Conservation (phyloP, 1,140 invertebrate genomes). For the Monochamus saltuarius region DNA sequence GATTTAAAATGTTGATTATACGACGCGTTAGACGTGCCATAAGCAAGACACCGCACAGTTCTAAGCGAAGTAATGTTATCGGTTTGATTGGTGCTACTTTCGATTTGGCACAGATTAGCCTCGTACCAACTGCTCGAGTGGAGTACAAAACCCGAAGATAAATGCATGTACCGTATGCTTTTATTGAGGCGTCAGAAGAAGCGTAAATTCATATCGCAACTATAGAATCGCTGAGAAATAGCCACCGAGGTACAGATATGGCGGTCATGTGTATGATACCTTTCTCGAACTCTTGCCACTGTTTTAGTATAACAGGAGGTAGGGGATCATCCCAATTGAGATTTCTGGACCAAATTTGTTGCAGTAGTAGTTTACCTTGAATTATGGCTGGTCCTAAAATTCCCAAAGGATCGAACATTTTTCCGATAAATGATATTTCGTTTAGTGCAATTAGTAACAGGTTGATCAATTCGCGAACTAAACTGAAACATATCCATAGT, state of each 20-base stretch:
- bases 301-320: background rate
- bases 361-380: constrained; percentile 16
- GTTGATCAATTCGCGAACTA: background rate
- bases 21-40: constrained; percentile 22
- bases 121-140: background rate
- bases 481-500: constrained; percentile 6
- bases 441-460: too few species aligned
- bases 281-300: constrained; percentile 8
- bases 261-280: background rate
- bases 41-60: constrained; percentile 38
- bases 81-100: constrained; percentile 45
- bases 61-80: constrained; percentile 40
- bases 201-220: constrained; percentile 6
- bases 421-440: too few species aligned
- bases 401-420: constrained; percentile 17
- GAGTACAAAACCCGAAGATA: constrained; percentile 7
- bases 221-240: background rate
- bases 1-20: background rate
- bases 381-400: constrained; percentile 10
- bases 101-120: constrained; percentile 26
- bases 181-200: constrained; percentile 13
- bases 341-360: constrained; percentile 10
- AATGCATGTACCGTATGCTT: constrained; percentile 8
- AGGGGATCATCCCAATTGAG: constrained; percentile 12
- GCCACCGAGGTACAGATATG: constrained; percentile 9